Base-by-base conservation (phyloP, 2,888 invertebrate genomes). In the Aphodius granarius region DNA sequence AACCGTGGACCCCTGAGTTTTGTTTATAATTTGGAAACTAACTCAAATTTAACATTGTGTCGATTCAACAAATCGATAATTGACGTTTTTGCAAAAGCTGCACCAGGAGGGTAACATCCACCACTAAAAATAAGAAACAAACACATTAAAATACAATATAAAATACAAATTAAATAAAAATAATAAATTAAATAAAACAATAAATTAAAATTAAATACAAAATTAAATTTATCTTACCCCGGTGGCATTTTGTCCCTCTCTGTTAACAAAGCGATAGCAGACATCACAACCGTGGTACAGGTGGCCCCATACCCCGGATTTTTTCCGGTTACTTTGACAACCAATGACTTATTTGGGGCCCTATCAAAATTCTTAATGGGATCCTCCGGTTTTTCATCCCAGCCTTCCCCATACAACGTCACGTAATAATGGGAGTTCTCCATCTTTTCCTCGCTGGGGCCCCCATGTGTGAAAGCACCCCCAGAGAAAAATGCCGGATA, bases 231-330 rank as follows among this genome's bases (percentile, higher is more conserved):
- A n/a, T 87, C 90, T 89, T 85, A 95, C 95, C 86, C 88, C 71
- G 88, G 85, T 0, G 97, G 97, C 89, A 98, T 90, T 83, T 93
- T 93, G 74, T 92, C 90, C 62, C 87, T 87, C 84, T 98, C 96
- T 18, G 90, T 90, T 13, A 98, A 88, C 72, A 98, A 87, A 0
- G 92, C 93, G 75, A 94, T 82, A 0, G 94, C 98, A 68, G 94
- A 89, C 77, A 93, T 89, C 4, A 97, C 88, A 77, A 96, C 84
- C 66, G 92, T 91, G 4, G 91, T 91, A 75, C 94, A 93, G 0
- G 97, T 97, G 6, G 93, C 90, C 1, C 95, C 94, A 88, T 98
- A 98, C 16, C 94, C 97, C 1, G 94, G 93, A 88, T 96, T 94
- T 74, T 79, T 83, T 0, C 92, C 93, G 17, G 88, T 85, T 15